Base-by-base conservation (phyloP, 2,797 vertebrate genomes). In the Sebastolobus altivelis region DNA sequence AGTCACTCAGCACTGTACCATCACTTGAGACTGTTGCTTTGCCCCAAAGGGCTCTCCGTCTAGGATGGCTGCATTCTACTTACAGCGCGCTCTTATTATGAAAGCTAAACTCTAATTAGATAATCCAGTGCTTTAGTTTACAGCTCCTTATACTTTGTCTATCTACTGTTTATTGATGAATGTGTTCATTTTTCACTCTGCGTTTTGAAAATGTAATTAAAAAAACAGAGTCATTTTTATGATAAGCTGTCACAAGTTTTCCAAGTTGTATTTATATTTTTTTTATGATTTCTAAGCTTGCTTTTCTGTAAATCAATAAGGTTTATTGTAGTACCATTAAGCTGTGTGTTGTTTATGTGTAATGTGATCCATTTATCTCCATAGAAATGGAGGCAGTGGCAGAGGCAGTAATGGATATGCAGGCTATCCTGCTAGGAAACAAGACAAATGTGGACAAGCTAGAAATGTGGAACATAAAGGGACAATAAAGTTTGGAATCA, bases 331-430 rank as follows among this genome's bases (percentile, higher is more conserved):
- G 79, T 65, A 14, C 46, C 62, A 14, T 78, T 66, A 61, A 76
- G 29, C 52, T 56, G 40, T 86, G 79, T 84, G 79, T 88, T 85
- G 80, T 85, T 86, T 76, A 68, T 85, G 81, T 89, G 71, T 88
- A 83, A 90, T 85, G 66, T 76, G 65, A 65, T 77, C 89, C 58
- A 85, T 94, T 89, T 93, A 79, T 94, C 81, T 92, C 90, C 84
- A 80, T 94, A 95, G 94, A 95, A 88, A 82, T 94, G 92, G 95
- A 93, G 92, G 89, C 87, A 85, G 89, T 93, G 91, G 89, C 90
- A 88, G 88, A 93, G 76, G 87, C 89, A 88, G 83, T 94, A 89
- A 92, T 79, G 87, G 90, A 91, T 77, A 80, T 81, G 86, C 69
- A 65, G 80, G 76, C 80, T 85, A 52, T 87, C 71, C 86, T 40